Evolutionary conservation across 2,888 invertebrate species (phyloP).

Genomic region (Campoplex nolae): DNA sequence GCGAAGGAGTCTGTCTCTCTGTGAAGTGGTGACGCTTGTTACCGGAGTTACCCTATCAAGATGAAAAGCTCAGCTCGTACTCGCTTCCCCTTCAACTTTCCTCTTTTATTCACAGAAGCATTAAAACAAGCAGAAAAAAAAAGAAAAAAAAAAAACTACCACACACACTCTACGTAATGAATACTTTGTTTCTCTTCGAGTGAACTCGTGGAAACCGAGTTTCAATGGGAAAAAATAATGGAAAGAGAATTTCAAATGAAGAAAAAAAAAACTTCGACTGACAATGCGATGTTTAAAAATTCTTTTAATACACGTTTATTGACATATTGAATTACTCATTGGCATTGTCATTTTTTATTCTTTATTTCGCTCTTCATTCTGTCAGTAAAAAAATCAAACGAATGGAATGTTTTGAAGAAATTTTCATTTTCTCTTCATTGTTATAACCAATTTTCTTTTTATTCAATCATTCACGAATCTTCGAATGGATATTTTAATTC

Average conservation of each 20-base stretch:
- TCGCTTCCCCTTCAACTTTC: constrained; percentile 51
- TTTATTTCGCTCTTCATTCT: neutral
- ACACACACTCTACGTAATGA: constrained; percentile 27
- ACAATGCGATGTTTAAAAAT: neutral
- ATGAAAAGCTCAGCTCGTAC: constrained; percentile 69
- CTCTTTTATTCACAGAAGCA: constrained; percentile 32
- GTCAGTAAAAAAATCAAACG: neutral
- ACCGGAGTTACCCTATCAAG: constrained; percentile 69
- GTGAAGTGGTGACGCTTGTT: constrained; percentile 68
- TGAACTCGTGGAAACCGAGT: constrained; percentile 1
- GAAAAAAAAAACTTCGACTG: neutral
- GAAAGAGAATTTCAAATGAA: constrained; percentile 1
- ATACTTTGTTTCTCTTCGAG: constrained; percentile 37
- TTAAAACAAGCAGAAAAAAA: constrained; percentile 26
- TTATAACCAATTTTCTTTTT: neutral
- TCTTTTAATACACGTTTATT: neutral
- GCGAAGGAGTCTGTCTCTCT: constrained; percentile 6
- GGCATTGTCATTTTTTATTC: neutral
- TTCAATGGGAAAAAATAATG: constrained; percentile 16
- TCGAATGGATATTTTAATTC: too few relatives aligned
- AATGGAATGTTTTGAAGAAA: neutral
- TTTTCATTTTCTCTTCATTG: neutral
- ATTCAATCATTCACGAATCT: too few relatives aligned
- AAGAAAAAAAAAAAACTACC: constrained; percentile 52
- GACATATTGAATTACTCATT: neutral